Evolutionary conservation across 2,113 vertebrate species (phyloP).

Genomic region (Rhombomys opimus): DNA sequence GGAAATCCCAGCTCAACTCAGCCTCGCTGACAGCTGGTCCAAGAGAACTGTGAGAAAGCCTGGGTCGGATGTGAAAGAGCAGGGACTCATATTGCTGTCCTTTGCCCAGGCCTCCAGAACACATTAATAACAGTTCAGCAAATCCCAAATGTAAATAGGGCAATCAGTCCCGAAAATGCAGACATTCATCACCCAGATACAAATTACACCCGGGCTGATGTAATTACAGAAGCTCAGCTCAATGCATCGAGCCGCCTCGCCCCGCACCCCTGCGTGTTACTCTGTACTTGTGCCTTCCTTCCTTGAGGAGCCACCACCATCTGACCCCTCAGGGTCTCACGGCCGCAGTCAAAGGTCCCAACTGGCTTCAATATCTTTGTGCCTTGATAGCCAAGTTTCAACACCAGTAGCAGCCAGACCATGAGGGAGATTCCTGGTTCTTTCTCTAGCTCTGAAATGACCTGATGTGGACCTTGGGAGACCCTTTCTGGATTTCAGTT

Average conservation of each 20-base stretch:
- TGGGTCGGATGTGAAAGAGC: neutral
- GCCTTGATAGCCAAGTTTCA: neutral
- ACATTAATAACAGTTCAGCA: conserved; percentile 81
- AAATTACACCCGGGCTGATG: conserved; percentile 67
- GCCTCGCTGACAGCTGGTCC: neutral
- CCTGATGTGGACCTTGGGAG: neutral
- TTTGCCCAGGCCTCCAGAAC: conserved; percentile 50
- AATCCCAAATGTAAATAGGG: conserved; percentile 81
- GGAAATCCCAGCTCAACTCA: neutral
- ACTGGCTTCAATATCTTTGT: neutral
- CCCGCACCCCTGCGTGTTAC: fast-evolving
- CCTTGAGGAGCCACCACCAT: neutral
- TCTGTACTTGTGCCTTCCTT: neutral
- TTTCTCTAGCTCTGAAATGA: neutral
- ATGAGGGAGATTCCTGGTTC: neutral
- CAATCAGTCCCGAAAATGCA: conserved; percentile 79
- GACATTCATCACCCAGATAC: conserved; percentile 79
- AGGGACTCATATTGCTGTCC: neutral
- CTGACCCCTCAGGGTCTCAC: neutral
- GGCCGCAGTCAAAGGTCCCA: neutral
- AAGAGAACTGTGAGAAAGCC: neutral
- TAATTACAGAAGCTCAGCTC: conserved; percentile 71
- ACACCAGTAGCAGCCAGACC: neutral
- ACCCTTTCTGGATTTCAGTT: neutral
- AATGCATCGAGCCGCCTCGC: neutral